Base-by-base conservation (phyloP, 1,140 invertebrate genomes). In the Lysiphlebus fabarum region DNA sequence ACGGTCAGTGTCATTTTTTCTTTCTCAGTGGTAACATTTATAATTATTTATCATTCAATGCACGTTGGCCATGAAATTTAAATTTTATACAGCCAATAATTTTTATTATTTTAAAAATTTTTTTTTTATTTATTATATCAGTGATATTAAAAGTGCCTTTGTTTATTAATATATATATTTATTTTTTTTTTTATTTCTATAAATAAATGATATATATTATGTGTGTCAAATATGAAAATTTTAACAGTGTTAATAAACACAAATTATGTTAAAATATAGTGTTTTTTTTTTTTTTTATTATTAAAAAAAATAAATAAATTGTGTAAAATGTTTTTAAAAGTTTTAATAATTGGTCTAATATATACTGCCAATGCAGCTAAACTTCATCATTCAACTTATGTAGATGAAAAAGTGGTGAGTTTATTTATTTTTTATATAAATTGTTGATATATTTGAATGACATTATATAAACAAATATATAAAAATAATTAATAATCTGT, bases 401-500 rank as follows among this genome's bases (percentile, higher is more conserved):
- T 66, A 42, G 72, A 74, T 41, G 72, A 74, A 51, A 65, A 58
- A 66, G 68, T 70, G 69, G 72, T 74, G 64, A 74, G 70, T 71
- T 34, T 48, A 8, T 2, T 11, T 54, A 49, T 49, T 54, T 54
- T 14, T 36, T 54, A 5, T 36, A 12, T n/a, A n/a, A n/a, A n/a
- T n/a, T n/a, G n/a, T n/a, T n/a, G n/a, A n/a, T n/a, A n/a, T n/a
- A n/a, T n/a, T n/a, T n/a, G n/a, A n/a, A n/a, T n/a, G n/a, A n/a
- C n/a, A n/a, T n/a, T n/a, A n/a, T n/a, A n/a, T n/a, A n/a, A n/a
- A n/a, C n/a, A n/a, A n/a, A n/a, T n/a, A n/a, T n/a, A n/a, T n/a
- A n/a, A n/a, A n/a, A n/a, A n/a, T n/a, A n/a, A n/a, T n/a, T n/a
- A n/a, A n/a, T n/a, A n/a, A n/a, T n/a, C n/a, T n/a, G n/a, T n/a